Conservation (phyloP, 64 coral and sea anemone genomes). For the Anthopleura sola region DNA sequence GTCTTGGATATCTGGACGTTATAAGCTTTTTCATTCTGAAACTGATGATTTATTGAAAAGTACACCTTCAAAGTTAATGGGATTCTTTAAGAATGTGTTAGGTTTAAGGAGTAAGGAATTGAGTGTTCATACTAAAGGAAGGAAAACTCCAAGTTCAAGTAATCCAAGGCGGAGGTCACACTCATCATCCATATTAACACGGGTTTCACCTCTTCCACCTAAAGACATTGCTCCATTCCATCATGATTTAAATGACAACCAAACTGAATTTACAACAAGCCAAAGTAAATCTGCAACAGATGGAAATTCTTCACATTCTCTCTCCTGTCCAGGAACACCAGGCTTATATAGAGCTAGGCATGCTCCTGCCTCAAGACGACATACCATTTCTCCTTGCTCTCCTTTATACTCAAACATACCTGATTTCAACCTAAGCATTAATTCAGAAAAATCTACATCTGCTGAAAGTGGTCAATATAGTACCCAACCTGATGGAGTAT, state of each 20-base stretch:
- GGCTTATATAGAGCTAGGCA: background rate
- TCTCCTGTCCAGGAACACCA: slow-evolving; percentile 19
- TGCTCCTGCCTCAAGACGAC: background rate
- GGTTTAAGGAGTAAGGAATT: slow-evolving; percentile 14
- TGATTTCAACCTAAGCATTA: background rate
- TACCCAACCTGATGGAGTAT: background rate
- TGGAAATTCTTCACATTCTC: background rate
- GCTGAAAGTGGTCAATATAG: background rate
- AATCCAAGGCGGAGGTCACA: background rate
- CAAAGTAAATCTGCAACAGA: background rate
- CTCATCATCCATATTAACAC: slow-evolving; percentile 5
- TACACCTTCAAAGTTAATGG: slow-evolving; percentile 76
- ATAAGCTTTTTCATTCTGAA: slow-evolving; percentile 74
- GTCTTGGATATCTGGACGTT: slow-evolving; percentile 60
- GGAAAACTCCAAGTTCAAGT: background rate
- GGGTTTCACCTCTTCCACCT: slow-evolving; percentile 4
- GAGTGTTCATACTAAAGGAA: background rate
- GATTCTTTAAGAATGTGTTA: slow-evolving; percentile 56
- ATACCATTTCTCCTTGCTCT: background rate
- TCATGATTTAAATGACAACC: background rate
- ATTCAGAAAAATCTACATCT: background rate
- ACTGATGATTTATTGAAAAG: slow-evolving; percentile 87
- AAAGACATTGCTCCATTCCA: background rate
- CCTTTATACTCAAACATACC: background rate
- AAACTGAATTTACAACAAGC: background rate